Percentiles rank a stretch among this genome's conserved stretches.
phyloP scores from a whole-genome alignment of 2,888 invertebrate genomes.

The Caenorhabditis doughertyi region DNA sequence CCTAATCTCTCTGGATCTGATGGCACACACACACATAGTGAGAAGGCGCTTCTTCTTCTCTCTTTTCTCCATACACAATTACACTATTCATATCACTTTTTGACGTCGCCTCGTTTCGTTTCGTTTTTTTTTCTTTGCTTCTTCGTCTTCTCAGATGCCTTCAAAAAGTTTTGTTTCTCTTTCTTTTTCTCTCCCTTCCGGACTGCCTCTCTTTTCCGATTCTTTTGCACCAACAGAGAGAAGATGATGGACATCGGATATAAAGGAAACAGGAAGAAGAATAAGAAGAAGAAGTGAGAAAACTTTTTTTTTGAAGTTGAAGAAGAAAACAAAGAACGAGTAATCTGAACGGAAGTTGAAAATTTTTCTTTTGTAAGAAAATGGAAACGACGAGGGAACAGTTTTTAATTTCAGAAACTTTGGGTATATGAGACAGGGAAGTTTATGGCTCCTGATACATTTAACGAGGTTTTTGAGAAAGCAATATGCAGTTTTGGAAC shows the following conservation, averaged over 20 bases:
- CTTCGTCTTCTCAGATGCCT: slow-evolving; percentile 6
- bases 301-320: slow-evolving; percentile 5
- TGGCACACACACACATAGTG: slow-evolving; percentile 2
- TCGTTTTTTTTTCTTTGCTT: slow-evolving; percentile 14
- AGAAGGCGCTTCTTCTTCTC: slow-evolving; percentile 14
- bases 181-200: not conserved
- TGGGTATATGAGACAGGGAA: no score
- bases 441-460: no score
- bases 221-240: slow-evolving; percentile 1
- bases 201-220: not conserved
- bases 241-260: slow-evolving; percentile 27
- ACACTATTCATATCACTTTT: slow-evolving; percentile 57
- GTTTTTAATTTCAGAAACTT: no score
- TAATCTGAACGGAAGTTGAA: slow-evolving; percentile 3
- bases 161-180: not conserved
- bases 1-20: slow-evolving; percentile 55
- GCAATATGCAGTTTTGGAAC: no score
- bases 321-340: not conserved
- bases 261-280: slow-evolving; percentile 8
- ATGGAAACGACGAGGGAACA: not conserved
- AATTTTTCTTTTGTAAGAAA: not conserved
- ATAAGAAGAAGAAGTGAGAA: slow-evolving; percentile 1
- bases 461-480: no score
- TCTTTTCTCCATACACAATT: slow-evolving; percentile 33
- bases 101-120: slow-evolving; percentile 42